Evolutionary conservation across 2,113 vertebrate genomes (phyloP).

Genomic region (Oryzias melastigma): DNA sequence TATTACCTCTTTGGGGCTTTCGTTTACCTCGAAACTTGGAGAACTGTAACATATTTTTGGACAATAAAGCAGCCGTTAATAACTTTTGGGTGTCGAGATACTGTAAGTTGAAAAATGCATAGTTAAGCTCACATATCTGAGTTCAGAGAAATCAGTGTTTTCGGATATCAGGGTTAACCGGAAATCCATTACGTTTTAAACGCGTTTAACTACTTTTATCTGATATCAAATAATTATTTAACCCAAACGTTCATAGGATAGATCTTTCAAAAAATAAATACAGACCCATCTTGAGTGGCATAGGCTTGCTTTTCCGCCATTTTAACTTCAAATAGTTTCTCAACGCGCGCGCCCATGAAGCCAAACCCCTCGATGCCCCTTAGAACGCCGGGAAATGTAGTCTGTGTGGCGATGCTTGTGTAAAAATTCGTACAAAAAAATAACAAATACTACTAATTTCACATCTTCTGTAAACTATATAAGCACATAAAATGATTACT

Average conservation of each 20-base stretch:
- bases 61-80: not conserved
- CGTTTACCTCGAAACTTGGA: conserved; percentile 7
- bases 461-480: too few relatives aligned
- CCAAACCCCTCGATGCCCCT: not conserved
- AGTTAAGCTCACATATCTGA: too few relatives aligned
- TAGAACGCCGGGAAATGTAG: conserved; percentile 72
- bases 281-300: conserved; percentile 39
- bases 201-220: not conserved
- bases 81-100: too few relatives aligned
- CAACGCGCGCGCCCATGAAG: conserved; percentile 54
- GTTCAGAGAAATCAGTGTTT: too few relatives aligned
- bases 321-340: conserved; percentile 67
- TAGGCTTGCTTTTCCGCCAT: conserved; percentile 71
- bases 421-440: too few relatives aligned
- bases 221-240: rapidly evolving
- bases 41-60: conserved; percentile 30
- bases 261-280: conserved; percentile 4
- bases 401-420: not conserved
- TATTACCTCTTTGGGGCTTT: conserved; percentile 41
- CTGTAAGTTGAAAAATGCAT: not conserved
- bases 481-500: too few relatives aligned
- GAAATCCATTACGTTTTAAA: not conserved
- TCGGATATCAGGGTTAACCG: too few relatives aligned
- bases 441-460: too few relatives aligned
- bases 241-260: too few relatives aligned